phyloP scores from a whole-genome alignment of 2,888 invertebrate genomes.

The Agapostemon virescens region DNA sequence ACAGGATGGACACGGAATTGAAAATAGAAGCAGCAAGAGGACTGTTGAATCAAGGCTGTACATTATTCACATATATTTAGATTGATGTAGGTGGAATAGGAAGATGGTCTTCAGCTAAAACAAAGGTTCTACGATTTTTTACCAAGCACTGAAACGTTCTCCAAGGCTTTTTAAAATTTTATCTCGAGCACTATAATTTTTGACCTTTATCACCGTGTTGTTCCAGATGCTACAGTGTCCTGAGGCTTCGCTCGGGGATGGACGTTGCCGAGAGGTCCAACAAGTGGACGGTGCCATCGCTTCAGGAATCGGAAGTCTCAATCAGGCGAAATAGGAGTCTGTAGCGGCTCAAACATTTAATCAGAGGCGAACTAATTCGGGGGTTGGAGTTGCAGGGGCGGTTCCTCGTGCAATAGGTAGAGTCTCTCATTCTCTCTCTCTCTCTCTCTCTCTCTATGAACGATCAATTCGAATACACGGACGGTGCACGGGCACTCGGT shows the following conservation, averaged over 20 bases:
- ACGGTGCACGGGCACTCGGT: constrained; percentile 16
- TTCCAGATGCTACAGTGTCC: not conserved
- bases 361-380: not conserved
- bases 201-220: not conserved
- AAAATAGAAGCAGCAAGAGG: not conserved
- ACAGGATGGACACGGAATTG: rapidly evolving
- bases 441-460: not conserved
- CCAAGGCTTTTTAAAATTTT: not conserved
- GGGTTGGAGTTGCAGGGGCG: not conserved
- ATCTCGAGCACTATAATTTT: not conserved
- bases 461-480: constrained; percentile 23
- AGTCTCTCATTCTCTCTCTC: not conserved
- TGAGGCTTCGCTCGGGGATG: not conserved
- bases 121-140: too few species aligned
- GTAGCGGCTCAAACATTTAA: not conserved
- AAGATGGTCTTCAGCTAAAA: too few species aligned
- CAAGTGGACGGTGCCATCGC: not conserved
- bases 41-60: too few species aligned
- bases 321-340: not conserved
- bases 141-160: too few species aligned
- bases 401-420: not conserved
- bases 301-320: not conserved
- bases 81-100: too few species aligned
- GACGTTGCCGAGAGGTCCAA: not conserved
- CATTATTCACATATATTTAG: not conserved